Percentiles rank a stretch among this genome's conserved stretches.
Evolutionary conservation across 1,140 invertebrate genomes (phyloP).

Genomic region (Bombus waltoni): DNA sequence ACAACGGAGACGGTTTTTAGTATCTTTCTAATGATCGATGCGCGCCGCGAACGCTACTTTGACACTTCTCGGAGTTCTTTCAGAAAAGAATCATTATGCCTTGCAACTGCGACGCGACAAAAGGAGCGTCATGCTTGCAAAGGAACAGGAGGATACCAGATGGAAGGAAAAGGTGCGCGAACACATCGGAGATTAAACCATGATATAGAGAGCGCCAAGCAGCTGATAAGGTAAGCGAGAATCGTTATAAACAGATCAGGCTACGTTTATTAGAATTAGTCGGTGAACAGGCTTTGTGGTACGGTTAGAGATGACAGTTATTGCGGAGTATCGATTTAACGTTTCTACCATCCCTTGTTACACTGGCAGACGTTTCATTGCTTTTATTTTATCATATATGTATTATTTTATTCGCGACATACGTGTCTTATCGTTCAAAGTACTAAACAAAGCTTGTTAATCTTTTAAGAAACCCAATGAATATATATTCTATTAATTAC

Average conservation of each 20-base stretch:
- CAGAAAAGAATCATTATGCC: slow-evolving; percentile 10
- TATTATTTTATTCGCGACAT: not conserved
- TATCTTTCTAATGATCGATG: slow-evolving; percentile 46
- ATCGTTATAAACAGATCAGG: not conserved
- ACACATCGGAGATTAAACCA: slow-evolving; percentile 34
- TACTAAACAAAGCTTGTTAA: too few relatives aligned
- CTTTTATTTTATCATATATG: not conserved
- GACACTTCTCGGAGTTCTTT: slow-evolving; percentile 16
- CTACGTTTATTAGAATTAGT: not conserved
- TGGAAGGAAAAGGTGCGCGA: not conserved
- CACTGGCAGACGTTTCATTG: not conserved
- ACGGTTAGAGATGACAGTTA: not conserved
- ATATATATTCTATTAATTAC: too few relatives aligned
- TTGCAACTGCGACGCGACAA: not conserved
- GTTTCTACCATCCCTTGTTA: not conserved
- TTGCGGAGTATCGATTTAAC: not conserved
- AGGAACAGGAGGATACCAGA: not conserved
- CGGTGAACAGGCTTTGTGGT: not conserved
- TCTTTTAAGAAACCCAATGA: too few relatives aligned
- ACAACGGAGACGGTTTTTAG: slow-evolving; percentile 19
- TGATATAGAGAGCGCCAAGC: not conserved
- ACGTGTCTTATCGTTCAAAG: too few relatives aligned
- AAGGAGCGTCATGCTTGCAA: not conserved
- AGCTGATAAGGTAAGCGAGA: not conserved
- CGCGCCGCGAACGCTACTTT: not conserved